phyloP scores from a whole-genome alignment of 1,140 invertebrate species.

The Pseudoatta argentina region DNA sequence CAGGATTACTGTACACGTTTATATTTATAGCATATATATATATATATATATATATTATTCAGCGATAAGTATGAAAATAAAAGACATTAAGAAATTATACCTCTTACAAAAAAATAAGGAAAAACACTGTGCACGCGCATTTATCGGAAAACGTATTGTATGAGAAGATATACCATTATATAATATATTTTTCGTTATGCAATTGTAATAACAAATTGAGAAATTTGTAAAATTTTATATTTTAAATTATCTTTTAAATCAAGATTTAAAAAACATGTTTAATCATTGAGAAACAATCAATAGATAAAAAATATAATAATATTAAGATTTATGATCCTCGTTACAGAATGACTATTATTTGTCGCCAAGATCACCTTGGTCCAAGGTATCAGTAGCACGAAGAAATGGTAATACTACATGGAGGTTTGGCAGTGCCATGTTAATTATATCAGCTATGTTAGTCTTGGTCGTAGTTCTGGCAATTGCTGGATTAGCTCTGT shows the following conservation, averaged over 20 bases:
- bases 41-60: conserved; percentile 52
- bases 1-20: conserved; percentile 63
- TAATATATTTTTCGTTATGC: neutral
- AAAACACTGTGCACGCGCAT: neutral
- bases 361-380: conserved; percentile 82
- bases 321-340: conserved; percentile 31
- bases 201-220: neutral
- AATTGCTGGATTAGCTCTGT: conserved; percentile 91
- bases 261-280: neutral
- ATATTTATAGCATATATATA: neutral
- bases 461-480: conserved; percentile 91
- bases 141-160: neutral
- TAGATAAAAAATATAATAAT: neutral
- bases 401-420: conserved; percentile 82
- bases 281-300: neutral
- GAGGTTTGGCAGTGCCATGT: conserved; percentile 89
- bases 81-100: neutral
- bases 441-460: conserved; percentile 89
- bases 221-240: neutral
- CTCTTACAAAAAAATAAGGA: neutral
- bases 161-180: neutral
- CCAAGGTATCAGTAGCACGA: conserved; percentile 78
- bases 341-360: conserved; percentile 85
- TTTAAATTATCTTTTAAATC: neutral
- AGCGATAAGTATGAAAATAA: conserved; percentile 33